Conservation (phyloP, 2,888 invertebrate genomes). For the Kuschelorhynchus macadamiae region DNA sequence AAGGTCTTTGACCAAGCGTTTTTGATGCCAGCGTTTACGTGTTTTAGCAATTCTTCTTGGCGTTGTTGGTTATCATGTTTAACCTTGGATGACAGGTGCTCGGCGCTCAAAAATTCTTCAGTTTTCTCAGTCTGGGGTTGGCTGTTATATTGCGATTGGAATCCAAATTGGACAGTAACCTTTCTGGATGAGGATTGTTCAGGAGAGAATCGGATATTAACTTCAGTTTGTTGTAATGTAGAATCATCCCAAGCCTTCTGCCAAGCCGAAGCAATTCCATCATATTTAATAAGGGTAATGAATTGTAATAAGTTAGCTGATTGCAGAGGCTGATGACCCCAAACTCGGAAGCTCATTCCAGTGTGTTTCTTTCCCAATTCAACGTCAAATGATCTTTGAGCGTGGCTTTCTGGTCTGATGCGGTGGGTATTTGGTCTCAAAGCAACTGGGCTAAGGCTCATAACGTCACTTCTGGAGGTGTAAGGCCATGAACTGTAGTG, state of each 20-base stretch:
- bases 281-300: constrained; percentile 58
- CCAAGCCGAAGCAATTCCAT: constrained; percentile 57
- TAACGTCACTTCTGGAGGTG: constrained; percentile 74
- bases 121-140: constrained; percentile 50
- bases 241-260: constrained; percentile 64
- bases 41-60: constrained; percentile 71
- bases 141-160: constrained; percentile 53
- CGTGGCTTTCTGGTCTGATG: constrained; percentile 62
- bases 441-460: constrained; percentile 71
- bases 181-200: constrained; percentile 50
- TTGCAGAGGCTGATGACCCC: constrained; percentile 71
- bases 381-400: constrained; percentile 57
- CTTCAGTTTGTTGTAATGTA: constrained; percentile 69
- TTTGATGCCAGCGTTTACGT: constrained; percentile 72
- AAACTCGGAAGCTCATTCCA: constrained; percentile 72
- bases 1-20: constrained; percentile 69
- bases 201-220: constrained; percentile 68
- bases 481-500: constrained; percentile 78
- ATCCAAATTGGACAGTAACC: constrained; percentile 49
- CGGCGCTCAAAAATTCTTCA: constrained; percentile 47
- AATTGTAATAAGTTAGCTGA: constrained; percentile 66
- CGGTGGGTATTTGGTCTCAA: constrained; percentile 69
- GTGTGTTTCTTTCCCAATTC: constrained; percentile 69
- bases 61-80: constrained; percentile 67
- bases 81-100: constrained; percentile 58